Conservation (phyloP, 1,140 invertebrate species). For the Halesus radiatus region DNA sequence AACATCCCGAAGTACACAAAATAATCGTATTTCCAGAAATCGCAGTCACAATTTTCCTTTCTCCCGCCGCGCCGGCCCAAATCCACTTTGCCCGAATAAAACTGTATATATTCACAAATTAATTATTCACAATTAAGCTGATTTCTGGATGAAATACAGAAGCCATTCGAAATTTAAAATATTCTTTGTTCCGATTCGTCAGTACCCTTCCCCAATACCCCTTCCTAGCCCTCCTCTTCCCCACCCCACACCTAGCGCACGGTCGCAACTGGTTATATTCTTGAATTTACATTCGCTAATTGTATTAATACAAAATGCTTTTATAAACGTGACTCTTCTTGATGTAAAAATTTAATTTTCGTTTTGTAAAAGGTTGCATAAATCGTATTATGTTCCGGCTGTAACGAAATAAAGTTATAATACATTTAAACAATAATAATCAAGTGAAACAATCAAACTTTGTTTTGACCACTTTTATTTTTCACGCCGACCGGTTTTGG, state of each 20-base stretch:
- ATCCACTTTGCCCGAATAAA: constrained; percentile 56
- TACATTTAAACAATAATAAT: neutral
- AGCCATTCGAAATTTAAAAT: constrained; percentile 58
- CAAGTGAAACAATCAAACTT: too few relatives aligned
- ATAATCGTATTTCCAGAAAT: constrained; percentile 43
- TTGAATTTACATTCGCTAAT: constrained; percentile 57
- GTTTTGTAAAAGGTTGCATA: constrained; percentile 11
- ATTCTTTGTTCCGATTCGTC: constrained; percentile 57
- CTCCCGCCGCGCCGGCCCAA: constrained; percentile 26
- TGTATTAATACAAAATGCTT: constrained; percentile 52
- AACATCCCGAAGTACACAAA: neutral
- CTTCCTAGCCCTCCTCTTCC: too few relatives aligned
- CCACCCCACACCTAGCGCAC: constrained; percentile 6
- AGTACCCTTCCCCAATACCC: neutral
- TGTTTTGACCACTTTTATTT: too few relatives aligned
- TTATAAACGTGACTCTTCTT: constrained; percentile 27
- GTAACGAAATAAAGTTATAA: constrained; percentile 8
- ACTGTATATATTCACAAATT: constrained; percentile 58
- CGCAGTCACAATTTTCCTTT: constrained; percentile 31
- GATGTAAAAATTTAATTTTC: constrained; percentile 21
- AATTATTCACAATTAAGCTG: constrained; percentile 58
- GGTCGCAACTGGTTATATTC: constrained; percentile 47
- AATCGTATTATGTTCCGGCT: neutral
- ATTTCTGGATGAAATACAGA: constrained; percentile 57
- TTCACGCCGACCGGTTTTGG: too few relatives aligned